Evolutionary conservation across 2,797 vertebrate genomes (phyloP).

Genomic region (Gymnoscopelus braueri): DNA sequence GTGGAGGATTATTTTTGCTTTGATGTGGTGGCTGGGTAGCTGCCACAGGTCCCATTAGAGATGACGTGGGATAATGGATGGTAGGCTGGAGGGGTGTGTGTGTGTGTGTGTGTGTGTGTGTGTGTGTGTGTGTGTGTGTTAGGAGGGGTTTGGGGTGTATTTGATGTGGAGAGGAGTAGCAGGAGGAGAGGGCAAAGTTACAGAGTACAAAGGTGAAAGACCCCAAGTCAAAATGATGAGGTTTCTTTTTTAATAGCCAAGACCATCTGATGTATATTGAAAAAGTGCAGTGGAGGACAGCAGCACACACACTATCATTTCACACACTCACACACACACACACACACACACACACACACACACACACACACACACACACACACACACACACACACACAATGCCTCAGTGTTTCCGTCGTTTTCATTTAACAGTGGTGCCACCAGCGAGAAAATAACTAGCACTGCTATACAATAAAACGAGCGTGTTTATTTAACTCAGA

Average conservation of each 20-base stretch:
- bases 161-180: background rate
- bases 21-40: slow-evolving; percentile 60
- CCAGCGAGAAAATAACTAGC: too few species aligned
- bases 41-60: slow-evolving; percentile 46
- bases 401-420: background rate
- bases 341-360: slow-evolving; percentile 10
- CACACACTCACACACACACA: background rate
- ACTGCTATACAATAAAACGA: too few species aligned
- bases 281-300: background rate
- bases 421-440: background rate
- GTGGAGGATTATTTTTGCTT: slow-evolving; percentile 32
- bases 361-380: slow-evolving; percentile 6
- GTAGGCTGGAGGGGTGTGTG: background rate
- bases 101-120: slow-evolving; percentile 7
- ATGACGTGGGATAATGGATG: background rate
- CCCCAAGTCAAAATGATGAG: background rate
- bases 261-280: slow-evolving; percentile 10
- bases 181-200: background rate
- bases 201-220: slow-evolving; percentile 1
- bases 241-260: background rate
- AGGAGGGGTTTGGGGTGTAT: slow-evolving; percentile 5
- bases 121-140: slow-evolving; percentile 18
- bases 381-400: slow-evolving; percentile 3
- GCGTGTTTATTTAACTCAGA: background rate
- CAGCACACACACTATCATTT: background rate